phyloP scores from a whole-genome alignment of 2,113 vertebrate species.

The western clawed frog (Xenopus tropicalis) region DNA sequence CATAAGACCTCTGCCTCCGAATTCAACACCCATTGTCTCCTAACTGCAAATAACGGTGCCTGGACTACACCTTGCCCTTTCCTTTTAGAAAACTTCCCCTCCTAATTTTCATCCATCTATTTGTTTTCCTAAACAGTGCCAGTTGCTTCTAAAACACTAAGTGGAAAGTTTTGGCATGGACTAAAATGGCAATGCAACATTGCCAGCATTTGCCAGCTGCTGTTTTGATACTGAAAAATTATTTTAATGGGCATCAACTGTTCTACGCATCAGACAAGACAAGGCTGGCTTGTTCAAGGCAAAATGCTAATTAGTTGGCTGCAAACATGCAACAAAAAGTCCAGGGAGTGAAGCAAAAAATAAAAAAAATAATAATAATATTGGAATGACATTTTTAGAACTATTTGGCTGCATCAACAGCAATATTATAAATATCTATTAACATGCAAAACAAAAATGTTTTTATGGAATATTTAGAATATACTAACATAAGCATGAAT shows the following conservation, averaged over 20 bases:
- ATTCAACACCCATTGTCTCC: no score
- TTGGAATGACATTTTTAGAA: no score
- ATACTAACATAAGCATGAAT: no score
- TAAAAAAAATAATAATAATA: background rate
- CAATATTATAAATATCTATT: background rate
- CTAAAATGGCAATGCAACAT: background rate
- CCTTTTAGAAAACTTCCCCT: no score
- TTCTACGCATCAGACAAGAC: slow-evolving; percentile 7
- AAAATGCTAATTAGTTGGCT: background rate
- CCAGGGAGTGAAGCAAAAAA: background rate
- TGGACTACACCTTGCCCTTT: no score
- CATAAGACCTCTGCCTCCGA: no score
- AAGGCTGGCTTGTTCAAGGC: background rate
- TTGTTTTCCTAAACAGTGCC: slow-evolving; percentile 39
- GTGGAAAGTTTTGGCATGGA: slow-evolving; percentile 37
- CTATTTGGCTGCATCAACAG: no score
- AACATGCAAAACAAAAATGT: no score
- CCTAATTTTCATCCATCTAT: background rate
- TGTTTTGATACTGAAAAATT: background rate
- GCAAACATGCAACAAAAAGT: background rate
- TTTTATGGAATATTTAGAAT: no score
- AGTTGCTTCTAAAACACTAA: slow-evolving; percentile 36
- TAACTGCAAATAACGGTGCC: no score
- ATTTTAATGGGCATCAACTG: background rate
- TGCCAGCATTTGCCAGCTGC: slow-evolving; percentile 16